These are phyloP conservation scores for Drusus annulatus DNA, from an alignment of 1,140 invertebrate genomes.

Conservation along the genomic window DNA sequence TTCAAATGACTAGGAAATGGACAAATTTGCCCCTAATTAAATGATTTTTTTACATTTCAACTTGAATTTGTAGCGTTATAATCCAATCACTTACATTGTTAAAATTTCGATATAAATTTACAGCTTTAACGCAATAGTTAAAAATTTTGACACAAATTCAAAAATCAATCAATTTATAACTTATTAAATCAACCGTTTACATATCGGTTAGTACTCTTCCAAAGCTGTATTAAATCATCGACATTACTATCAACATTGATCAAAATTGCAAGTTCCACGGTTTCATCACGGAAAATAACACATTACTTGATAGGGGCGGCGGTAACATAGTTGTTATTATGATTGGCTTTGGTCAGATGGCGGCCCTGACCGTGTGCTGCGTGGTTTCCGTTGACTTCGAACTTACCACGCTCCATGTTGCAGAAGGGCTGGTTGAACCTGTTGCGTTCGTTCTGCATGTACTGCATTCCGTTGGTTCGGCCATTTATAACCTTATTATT, in stretches of 20 bases:
- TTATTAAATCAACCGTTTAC: background rate
- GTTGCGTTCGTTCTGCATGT: conserved; percentile 19
- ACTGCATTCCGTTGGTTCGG: conserved; percentile 36
- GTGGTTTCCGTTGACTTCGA: conserved; percentile 21
- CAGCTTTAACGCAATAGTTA: too few relatives aligned
- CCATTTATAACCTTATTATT: background rate
- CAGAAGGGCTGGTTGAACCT: background rate
- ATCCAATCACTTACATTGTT: background rate
- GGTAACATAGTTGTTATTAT: conserved; percentile 51
- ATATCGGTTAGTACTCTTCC: background rate
- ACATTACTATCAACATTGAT: background rate
- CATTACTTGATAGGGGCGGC: conserved; percentile 50
- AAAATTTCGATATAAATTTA: too few relatives aligned
- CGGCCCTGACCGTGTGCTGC: background rate
- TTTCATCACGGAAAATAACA: background rate
- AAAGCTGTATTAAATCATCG: background rate
- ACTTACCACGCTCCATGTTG: conserved; percentile 41
- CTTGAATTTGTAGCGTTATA: background rate
- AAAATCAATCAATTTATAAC: background rate
- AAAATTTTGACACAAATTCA: too few relatives aligned
- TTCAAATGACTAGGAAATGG: background rate
- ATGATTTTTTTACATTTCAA: background rate
- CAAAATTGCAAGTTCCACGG: background rate
- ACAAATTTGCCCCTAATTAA: too few relatives aligned
- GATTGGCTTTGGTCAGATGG: conserved; percentile 33